These are phyloP conservation scores for Sylvia borin DNA, from an alignment of 2,797 vertebrate species.

Conservation along the genomic window DNA sequence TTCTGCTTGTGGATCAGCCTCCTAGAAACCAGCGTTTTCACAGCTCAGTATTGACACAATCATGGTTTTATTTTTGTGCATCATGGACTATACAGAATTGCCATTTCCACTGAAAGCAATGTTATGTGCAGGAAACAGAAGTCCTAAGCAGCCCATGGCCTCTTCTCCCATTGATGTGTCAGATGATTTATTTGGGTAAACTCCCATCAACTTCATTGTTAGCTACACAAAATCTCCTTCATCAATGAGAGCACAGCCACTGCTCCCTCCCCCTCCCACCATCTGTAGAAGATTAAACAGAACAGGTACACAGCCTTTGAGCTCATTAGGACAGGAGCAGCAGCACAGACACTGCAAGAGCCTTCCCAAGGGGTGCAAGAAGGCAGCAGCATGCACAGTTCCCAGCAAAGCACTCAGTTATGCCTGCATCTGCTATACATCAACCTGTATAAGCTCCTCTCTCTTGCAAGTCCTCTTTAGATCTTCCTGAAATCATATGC, in stretches of 20 bases:
- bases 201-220: not conserved
- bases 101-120: slow-evolving; percentile 28
- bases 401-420: slow-evolving; percentile 5
- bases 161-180: slow-evolving; percentile 20
- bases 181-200: slow-evolving; percentile 14
- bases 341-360: not conserved
- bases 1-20: not conserved
- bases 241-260: slow-evolving; percentile 20
- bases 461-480: not conserved
- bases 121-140: not conserved
- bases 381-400: slow-evolving; percentile 32
- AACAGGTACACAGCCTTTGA: not conserved
- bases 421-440: not conserved
- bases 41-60: not conserved
- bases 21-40: not conserved
- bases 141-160: not conserved
- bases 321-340: slow-evolving; percentile 1
- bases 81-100: slow-evolving; percentile 61
- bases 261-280: not conserved
- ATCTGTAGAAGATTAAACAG: not conserved
- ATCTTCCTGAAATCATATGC: not conserved
- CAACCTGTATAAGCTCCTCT: not conserved
- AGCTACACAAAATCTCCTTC: not conserved
- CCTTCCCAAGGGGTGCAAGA: not conserved
- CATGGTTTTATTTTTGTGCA: not conserved